phyloP scores from a whole-genome alignment of 2,113 vertebrate species.

The Pteropus alecto region DNA sequence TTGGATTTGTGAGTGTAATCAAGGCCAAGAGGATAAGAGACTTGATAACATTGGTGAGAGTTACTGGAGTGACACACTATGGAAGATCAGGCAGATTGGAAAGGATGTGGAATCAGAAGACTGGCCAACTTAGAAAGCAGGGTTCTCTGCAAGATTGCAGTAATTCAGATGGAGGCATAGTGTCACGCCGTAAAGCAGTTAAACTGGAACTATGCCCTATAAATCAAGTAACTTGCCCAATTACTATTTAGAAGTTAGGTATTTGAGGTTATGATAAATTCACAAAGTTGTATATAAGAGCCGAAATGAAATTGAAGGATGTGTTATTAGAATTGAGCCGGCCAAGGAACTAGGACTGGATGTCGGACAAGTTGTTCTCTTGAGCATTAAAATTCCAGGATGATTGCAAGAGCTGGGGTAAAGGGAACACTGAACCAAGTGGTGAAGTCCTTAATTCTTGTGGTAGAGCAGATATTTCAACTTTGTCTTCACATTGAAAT shows the following conservation, averaged over 20 bases:
- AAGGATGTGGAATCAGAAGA: neutral
- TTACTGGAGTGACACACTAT: neutral
- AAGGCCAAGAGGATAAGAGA: neutral
- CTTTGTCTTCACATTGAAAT: neutral
- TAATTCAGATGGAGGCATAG: neutral
- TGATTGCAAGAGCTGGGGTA: neutral
- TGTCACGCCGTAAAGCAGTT: neutral
- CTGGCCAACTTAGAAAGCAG: neutral
- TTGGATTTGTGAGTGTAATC: neutral
- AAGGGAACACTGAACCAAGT: neutral
- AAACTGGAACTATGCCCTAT: neutral
- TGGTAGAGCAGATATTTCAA: neutral
- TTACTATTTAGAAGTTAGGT: neutral
- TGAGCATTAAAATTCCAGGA: neutral
- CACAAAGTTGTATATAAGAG: neutral
- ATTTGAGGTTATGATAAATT: neutral
- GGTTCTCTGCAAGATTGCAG: neutral
- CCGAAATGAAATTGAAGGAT: neutral
- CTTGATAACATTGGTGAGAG: neutral
- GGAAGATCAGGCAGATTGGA: neutral
- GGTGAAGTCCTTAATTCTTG: neutral
- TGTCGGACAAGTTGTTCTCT: neutral
- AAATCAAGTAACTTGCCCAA: neutral
- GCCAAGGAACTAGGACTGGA: neutral
- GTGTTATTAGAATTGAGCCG: neutral